A percentile compares a stretch with the other conserved stretches of the same genome.
Conservation (phyloP, 2,113 vertebrate genomes). For the Ailurus styani region DNA sequence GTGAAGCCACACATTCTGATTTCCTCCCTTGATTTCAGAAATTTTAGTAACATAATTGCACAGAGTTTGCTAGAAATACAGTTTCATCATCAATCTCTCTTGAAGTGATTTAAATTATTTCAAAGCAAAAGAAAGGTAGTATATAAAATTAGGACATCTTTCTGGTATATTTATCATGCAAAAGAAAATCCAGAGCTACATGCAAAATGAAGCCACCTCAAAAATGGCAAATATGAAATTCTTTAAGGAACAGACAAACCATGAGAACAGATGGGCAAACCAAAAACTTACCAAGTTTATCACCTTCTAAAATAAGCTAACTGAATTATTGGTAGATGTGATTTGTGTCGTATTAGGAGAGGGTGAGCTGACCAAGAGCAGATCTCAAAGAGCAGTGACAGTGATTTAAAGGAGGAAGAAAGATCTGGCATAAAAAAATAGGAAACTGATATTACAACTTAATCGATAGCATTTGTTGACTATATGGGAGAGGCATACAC, state of each 20-base stretch:
- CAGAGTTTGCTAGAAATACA: not conserved
- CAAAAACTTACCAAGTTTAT: not conserved
- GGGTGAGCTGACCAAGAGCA: not conserved
- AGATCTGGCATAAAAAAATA: not conserved
- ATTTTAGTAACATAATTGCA: not conserved
- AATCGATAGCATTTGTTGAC: not conserved
- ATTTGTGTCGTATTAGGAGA: not conserved
- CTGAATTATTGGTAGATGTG: not conserved
- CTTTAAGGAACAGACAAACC: slow-evolving; percentile 6
- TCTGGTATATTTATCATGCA: not conserved
- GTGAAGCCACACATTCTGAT: not conserved
- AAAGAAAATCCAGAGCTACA: not conserved
- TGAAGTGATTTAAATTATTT: slow-evolving; percentile 20
- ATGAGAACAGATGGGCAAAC: slow-evolving; percentile 25
- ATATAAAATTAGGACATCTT: not conserved
- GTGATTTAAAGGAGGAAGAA: not conserved
- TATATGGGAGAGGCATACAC: not conserved
- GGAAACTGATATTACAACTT: not conserved
- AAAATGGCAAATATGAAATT: not conserved
- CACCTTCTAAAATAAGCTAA: slow-evolving; percentile 37
- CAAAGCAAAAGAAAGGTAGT: slow-evolving; percentile 15
- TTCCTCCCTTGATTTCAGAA: not conserved
- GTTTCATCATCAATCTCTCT: not conserved
- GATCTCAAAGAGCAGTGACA: not conserved
- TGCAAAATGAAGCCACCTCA: not conserved